Percentiles rank a stretch among this genome's conserved stretches.
Evolutionary conservation across 2,113 vertebrate species (phyloP).

Genomic region (Prietella phreatophila): DNA sequence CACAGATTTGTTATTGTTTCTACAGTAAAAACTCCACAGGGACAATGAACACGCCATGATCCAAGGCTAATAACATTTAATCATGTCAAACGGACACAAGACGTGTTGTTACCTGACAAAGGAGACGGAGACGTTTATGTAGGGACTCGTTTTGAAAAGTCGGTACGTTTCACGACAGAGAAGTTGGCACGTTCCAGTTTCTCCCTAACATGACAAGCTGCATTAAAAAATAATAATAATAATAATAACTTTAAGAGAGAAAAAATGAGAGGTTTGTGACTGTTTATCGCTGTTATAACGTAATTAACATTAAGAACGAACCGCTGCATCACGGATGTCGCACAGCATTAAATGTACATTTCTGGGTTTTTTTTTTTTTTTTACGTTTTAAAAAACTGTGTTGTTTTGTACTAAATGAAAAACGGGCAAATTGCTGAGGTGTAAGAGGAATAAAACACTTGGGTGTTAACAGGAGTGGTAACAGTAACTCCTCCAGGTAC

Average conservation of each 20-base stretch:
- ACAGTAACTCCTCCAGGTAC: background rate
- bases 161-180: background rate
- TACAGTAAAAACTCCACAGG: background rate
- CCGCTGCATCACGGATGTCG: too few relatives aligned
- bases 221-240: too few relatives aligned
- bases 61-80: too few relatives aligned
- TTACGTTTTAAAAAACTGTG: too few relatives aligned
- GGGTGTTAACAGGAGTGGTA: background rate
- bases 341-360: too few relatives aligned
- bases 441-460: background rate
- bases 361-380: background rate
- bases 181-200: background rate
- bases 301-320: too few relatives aligned
- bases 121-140: background rate
- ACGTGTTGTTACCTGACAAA: background rate
- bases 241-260: background rate
- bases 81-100: background rate
- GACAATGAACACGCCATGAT: too few relatives aligned
- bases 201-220: background rate
- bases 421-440: background rate
- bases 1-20: background rate
- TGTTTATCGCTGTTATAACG: too few relatives aligned
- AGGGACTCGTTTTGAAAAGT: background rate
- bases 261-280: background rate
- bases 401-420: background rate